Base-by-base conservation (phyloP, 2,888 invertebrate genomes). In the Altica lythri region DNA sequence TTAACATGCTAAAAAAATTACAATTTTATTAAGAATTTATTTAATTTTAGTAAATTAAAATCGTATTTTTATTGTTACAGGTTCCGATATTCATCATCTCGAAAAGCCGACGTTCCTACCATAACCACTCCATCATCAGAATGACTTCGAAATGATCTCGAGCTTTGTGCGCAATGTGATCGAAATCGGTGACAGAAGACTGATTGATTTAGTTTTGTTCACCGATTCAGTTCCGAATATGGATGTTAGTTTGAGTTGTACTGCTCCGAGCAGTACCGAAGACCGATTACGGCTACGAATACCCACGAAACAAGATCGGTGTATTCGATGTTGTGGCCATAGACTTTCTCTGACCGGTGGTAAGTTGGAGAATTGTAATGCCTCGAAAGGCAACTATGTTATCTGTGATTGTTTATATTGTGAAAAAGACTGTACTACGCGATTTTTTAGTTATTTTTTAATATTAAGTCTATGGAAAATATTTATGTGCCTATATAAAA, bases 401-500 rank as follows among this genome's bases (percentile, higher is more conserved):
- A 66, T 67, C 68, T 68, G 68, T 68, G 68, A 68, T 68, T 63
- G 63, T 65, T 61, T 61, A 57, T 58, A 62, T 57, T 59, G 59
- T 60, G 50, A 60, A 55, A 58, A 63, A 66, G 62, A 65, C 65
- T 65, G 64, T 59, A 43, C 55, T 38, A n/a, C n/a, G n/a, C 53
- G 34, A 48, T 53, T 48, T 51, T 45, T 60, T 52, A 61, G 59
- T 62, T 60, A 53, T 62, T 53, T 60, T 51, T 37, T 55, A 66
- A 64, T 64, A 61, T 58, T 69, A 70, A 69, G 68, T 68, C 68
- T 72, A 60, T 67, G 70, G 66, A 72, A 68, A 65, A 69, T 65
- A 65, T 67, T 66, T 66, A 70, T 68, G 74, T 74, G 74, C 74
- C 73, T 74, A 70, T 68, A 70, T 66, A 65, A 66, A 60, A 67